phyloP scores from a whole-genome alignment of 2,113 vertebrate species.

The Hypocryptadius cinnamomeus region DNA sequence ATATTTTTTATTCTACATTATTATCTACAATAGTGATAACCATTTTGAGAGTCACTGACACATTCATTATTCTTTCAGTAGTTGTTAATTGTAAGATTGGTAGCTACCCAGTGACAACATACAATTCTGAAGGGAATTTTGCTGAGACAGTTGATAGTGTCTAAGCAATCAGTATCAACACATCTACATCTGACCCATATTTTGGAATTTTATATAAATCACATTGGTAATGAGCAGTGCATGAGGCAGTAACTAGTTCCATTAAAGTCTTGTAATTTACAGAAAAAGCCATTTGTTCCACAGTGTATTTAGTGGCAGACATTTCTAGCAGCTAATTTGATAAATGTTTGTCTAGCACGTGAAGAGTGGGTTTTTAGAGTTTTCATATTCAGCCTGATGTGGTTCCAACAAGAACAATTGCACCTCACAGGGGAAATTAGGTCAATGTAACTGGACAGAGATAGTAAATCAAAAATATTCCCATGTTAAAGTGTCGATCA shows the following conservation, averaged over 20 bases:
- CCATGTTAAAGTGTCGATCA: not conserved
- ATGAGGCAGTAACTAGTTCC: conserved; percentile 21
- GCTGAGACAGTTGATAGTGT: not conserved
- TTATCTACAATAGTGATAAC: not conserved
- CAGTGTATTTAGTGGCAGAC: conserved; percentile 16
- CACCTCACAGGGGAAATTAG: not conserved
- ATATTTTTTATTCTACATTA: not conserved
- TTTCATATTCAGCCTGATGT: not conserved
- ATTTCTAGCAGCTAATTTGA: conserved; percentile 2
- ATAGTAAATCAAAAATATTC: not conserved
- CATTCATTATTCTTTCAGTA: conserved; percentile 39
- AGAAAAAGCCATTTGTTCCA: not conserved
- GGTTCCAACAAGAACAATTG: conserved; percentile 17
- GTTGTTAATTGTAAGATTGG: conserved; percentile 5
- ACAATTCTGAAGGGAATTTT: conserved; percentile 19
- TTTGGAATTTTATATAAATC: conserved; percentile 33
- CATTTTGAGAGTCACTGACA: not conserved
- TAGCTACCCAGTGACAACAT: not conserved
- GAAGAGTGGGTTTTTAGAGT: not conserved
- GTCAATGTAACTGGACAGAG: not conserved
- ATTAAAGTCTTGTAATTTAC: conserved; percentile 18
- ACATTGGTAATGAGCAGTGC: not conserved
- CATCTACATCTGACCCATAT: conserved; percentile 3
- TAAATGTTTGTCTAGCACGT: not conserved
- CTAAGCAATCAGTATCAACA: conserved; percentile 5